Percentiles rank a stretch among this genome's conserved stretches.
phyloP scores from a whole-genome alignment of 2,113 vertebrate genomes.

The zebrafish (Danio rerio) region GRCz12tu NC_133179.1:9710501-9711000 shows the following conservation, averaged over 20 bases:
- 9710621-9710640: neutral
- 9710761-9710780: slow-evolving; percentile 46
- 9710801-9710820: neutral
- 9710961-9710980: slow-evolving; percentile 11
- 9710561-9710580: neutral
- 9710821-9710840: neutral
- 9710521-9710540: neutral
- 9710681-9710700: neutral
- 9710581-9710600: neutral
- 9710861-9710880: slow-evolving; percentile 1
- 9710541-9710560: neutral
- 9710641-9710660: neutral
- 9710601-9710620: neutral
- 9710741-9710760: slow-evolving; percentile 44
- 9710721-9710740: slow-evolving; percentile 22
- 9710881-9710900: neutral
- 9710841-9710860: neutral
- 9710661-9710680: neutral
- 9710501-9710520: no score
- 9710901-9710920: neutral
- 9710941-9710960: slow-evolving; percentile 11
- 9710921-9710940: slow-evolving; percentile 20
- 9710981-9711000: neutral
- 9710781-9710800: neutral
- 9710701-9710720: slow-evolving; percentile 29